Conservation (phyloP, 2,888 invertebrate species). For the Drosophila mercatorum region DNA sequence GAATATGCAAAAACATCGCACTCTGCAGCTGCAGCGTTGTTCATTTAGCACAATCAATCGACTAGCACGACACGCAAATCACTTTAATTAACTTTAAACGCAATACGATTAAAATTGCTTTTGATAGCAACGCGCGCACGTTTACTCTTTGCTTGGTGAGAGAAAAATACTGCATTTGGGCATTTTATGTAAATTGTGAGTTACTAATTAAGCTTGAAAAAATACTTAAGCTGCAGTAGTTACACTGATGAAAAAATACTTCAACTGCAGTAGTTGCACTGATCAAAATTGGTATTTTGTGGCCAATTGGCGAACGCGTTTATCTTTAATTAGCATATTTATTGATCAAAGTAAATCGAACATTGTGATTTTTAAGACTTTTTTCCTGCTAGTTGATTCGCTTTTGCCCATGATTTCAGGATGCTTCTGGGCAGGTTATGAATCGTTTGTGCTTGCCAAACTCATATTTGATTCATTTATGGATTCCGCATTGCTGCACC, state of each 20-base stretch:
- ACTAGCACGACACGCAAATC: background rate
- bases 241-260: background rate
- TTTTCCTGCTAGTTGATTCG: background rate
- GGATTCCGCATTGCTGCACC: conserved; percentile 8
- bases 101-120: background rate
- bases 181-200: no score
- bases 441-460: conserved; percentile 3
- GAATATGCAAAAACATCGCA: background rate
- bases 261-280: no score
- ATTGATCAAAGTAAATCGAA: background rate
- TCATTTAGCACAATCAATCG: background rate
- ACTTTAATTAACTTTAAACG: background rate
- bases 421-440: background rate
- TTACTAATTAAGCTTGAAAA: conserved; percentile 2
- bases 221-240: background rate
- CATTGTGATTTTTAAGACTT: background rate
- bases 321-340: conserved; percentile 1
- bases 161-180: background rate
- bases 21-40: background rate
- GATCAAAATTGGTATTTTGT: background rate
- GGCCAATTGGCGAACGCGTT: background rate
- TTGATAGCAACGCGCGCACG: background rate
- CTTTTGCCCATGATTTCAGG: background rate
- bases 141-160: background rate
- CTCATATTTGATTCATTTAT: conserved; percentile 26